Base-by-base conservation (phyloP, 2,113 vertebrate species). In the Andinoacara biseriatus region DNA sequence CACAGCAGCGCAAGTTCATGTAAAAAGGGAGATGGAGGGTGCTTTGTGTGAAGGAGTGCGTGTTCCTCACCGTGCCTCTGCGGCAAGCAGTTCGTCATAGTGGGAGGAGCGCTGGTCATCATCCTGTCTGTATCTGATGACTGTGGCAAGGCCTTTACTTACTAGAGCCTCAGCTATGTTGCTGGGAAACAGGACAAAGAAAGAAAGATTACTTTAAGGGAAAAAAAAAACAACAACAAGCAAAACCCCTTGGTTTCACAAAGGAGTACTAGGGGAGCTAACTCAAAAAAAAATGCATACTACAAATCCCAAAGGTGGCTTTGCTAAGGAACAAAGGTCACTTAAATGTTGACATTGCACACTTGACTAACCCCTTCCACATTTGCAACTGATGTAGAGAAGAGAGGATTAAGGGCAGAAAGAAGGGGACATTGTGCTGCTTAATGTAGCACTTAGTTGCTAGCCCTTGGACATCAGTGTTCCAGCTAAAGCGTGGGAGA, bases 111-210 rank as follows among this genome's bases (percentile, higher is more conserved):
- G 94, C 88, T 99, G 98, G 91, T 99, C 97, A 2, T 99, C 98
- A 31, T 99, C 98, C 83, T 99, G 98, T 80, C 98, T 96, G 92
- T 99, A 99, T 69, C 97, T 95, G 94, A 99, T 97, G 92, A 97
- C 96, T 0, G 98, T 98, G 87, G 98, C 98, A 33, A 99, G 95
- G 20, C 98, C 98, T 94, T 99, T 99, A 94, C 98, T 99, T 90
- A 99, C 96, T 59, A 99, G 95, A 9, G 98, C 98, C 91, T 99
- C 98, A 0, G 98, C 98, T 2, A 98, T 99, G 96, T 99, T 99
- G 86, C 98, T 99, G 95, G 5, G 20, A 31, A 69, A 62, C 33
- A 33, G 22, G 22, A 69, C 10, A 69, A 63, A 35, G 33, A 81
- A 56, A 69, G 10, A 26, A 57, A 63, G 13, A 33, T 59, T 29